Conservation (phyloP, 1,140 invertebrate species). For the Scaptomyza graminum region DNA sequence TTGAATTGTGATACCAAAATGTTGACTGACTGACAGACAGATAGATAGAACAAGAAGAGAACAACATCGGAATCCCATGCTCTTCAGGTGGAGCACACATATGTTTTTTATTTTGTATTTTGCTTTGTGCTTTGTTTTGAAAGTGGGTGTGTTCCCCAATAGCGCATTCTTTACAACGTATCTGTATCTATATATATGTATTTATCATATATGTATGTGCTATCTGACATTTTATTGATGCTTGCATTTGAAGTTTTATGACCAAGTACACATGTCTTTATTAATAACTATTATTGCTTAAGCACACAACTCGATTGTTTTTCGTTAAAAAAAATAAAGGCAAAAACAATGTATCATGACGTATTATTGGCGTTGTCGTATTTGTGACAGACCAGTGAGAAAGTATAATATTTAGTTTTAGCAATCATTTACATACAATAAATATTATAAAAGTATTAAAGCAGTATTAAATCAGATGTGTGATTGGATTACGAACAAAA, state of each 20-base stretch:
- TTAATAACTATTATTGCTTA: constrained; percentile 74
- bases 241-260: constrained; percentile 73
- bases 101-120: too few species aligned
- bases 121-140: constrained; percentile 49
- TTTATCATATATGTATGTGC: constrained; percentile 32
- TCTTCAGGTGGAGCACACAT: constrained; percentile 46
- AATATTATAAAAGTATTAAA: background rate
- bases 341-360: constrained; percentile 34
- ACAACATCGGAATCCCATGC: background rate
- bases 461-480: background rate
- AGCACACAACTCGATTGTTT: constrained; percentile 47
- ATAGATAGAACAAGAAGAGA: background rate
- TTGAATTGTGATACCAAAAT: constrained; percentile 77
- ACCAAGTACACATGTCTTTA: constrained; percentile 73
- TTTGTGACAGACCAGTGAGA: constrained; percentile 26
- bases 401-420: constrained; percentile 49
- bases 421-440: constrained; percentile 17
- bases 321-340: constrained; percentile 23
- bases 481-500: too few species aligned
- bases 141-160: constrained; percentile 68
- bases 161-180: constrained; percentile 60
- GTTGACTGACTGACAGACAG: constrained; percentile 51
- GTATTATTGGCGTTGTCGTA: constrained; percentile 23
- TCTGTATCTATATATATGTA: constrained; percentile 34
- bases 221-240: constrained; percentile 51